A percentile compares a stretch with the other conserved stretches of the same genome.
phyloP scores from a whole-genome alignment of 35 echinoderm and acorn worm genomes.

The Nesometra sesokonis region DNA sequence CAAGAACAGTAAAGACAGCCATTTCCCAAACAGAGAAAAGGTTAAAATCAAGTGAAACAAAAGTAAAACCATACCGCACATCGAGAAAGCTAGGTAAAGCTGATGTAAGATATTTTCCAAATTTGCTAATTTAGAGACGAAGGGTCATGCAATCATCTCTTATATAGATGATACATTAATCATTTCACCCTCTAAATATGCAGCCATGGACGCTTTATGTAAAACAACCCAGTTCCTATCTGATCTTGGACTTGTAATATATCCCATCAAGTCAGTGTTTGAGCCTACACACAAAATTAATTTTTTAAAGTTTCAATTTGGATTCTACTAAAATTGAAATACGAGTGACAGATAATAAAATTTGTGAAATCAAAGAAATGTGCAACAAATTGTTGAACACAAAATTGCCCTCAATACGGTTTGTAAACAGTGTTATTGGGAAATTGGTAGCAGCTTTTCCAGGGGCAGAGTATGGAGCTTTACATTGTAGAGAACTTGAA shows the following conservation, averaged over 20 bases:
- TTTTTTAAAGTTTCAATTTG: not conserved
- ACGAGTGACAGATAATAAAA: not conserved
- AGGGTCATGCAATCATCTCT: not conserved
- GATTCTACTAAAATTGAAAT: too few relatives aligned
- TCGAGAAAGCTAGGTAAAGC: not conserved
- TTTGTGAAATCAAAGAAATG: conserved; percentile 1
- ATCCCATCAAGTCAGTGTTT: conserved; percentile 15
- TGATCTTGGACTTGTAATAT: conserved; percentile 6
- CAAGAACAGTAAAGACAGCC: not conserved
- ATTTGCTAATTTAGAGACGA: not conserved
- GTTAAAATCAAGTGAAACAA: not conserved
- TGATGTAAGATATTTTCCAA: not conserved
- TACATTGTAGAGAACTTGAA: conserved; percentile 43
- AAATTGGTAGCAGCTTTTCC: conserved; percentile 36
- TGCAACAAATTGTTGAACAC: conserved; percentile 3
- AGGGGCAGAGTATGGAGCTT: conserved; percentile 35
- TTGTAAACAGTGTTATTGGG: conserved; percentile 34
- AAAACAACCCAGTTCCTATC: not conserved
- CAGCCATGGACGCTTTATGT: not conserved
- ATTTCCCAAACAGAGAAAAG: not conserved
- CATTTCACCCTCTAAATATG: not conserved
- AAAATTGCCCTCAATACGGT: conserved; percentile 4
- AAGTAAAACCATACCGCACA: not conserved
- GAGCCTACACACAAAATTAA: conserved; percentile 8
- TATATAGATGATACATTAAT: conserved; percentile 22